Conservation (phyloP, 2,888 invertebrate genomes). For the Tinea pellionella region DNA sequence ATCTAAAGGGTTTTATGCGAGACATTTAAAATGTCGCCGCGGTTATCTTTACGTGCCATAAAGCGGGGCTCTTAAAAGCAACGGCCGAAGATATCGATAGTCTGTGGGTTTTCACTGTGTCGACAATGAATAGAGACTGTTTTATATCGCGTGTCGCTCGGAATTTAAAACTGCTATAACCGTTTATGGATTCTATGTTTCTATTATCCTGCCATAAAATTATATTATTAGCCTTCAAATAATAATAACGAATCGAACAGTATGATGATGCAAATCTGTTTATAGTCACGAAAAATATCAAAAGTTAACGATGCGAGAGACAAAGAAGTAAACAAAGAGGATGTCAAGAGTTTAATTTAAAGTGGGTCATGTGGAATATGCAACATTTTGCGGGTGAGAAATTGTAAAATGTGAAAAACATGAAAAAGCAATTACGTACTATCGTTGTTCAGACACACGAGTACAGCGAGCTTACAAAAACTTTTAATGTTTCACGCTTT, state of each 20-base stretch:
- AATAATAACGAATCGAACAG: not conserved
- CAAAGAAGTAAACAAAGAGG: not conserved
- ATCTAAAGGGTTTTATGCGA: constrained; percentile 12
- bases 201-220: not conserved
- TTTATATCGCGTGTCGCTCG: not conserved
- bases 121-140: constrained; percentile 1
- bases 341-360: not conserved
- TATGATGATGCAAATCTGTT: not conserved
- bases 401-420: not conserved
- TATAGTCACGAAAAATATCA: not conserved
- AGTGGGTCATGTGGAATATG: not conserved
- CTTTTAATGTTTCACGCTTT: too few relatives aligned
- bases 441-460: too few relatives aligned
- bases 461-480: too few relatives aligned
- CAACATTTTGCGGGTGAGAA: not conserved
- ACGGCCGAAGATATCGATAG: constrained; percentile 7
- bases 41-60: constrained; percentile 13
- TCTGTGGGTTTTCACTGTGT: not conserved
- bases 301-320: not conserved
- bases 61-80: constrained; percentile 8
- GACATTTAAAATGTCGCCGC: constrained; percentile 14
- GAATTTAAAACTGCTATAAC: not conserved
- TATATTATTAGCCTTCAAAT: not conserved
- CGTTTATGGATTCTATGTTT: constrained; percentile 2
- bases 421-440: not conserved